Evolutionary conservation across 2,797 vertebrate genomes (phyloP).

Genomic region (Pipistrellus pipistrellus): DNA sequence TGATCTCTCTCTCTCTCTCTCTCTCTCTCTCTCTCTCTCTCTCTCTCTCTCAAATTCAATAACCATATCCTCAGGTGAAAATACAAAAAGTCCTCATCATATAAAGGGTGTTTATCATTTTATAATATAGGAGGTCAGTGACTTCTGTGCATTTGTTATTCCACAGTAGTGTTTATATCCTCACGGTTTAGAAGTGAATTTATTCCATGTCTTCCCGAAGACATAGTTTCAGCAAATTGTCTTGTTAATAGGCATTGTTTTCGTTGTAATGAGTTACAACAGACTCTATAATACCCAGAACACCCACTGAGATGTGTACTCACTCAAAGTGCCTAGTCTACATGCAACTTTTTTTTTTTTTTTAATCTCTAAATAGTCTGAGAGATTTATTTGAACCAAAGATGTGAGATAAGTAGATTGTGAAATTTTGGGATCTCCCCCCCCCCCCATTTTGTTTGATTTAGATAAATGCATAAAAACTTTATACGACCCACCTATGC

Average conservation of each 20-base stretch:
- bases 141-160: neutral
- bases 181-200: neutral
- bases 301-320: neutral
- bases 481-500: neutral
- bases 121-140: neutral
- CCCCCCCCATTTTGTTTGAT: neutral
- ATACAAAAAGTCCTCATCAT: neutral
- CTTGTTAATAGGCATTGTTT: neutral
- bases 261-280: neutral
- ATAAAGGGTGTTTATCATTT: neutral
- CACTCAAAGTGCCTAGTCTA: neutral
- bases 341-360: neutral
- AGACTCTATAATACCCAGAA: neutral
- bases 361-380: neutral
- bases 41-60: neutral
- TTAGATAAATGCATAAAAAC: neutral
- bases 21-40: too few species aligned
- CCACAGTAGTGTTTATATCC: neutral
- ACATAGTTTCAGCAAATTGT: neutral
- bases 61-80: neutral
- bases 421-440: neutral
- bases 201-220: neutral
- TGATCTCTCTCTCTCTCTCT: neutral
- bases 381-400: neutral
- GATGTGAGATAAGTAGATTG: neutral